Evolutionary conservation across 2,888 invertebrate genomes (phyloP).

Genomic region (Beris morrisii): DNA sequence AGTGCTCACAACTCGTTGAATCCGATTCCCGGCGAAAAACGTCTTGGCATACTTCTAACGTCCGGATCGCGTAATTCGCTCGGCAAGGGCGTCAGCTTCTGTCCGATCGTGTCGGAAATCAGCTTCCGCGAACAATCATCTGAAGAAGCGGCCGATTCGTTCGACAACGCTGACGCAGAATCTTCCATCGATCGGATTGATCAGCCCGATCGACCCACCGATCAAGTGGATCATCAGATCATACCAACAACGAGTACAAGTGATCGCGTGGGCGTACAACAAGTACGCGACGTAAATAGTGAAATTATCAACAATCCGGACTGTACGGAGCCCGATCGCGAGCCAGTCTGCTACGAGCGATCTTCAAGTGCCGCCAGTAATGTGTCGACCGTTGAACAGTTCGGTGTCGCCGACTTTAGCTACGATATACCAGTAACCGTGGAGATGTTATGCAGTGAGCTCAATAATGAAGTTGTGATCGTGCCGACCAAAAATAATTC

Average conservation of each 20-base stretch:
- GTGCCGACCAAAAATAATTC: neutral
- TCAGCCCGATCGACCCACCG: neutral
- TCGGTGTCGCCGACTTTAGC: conserved; percentile 34
- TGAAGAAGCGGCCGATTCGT: conserved; percentile 45
- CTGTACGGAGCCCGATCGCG: conserved; percentile 4
- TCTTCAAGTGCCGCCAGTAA: conserved; percentile 28
- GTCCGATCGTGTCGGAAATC: conserved; percentile 77
- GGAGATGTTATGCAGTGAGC: conserved; percentile 23
- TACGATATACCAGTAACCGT: conserved; percentile 29
- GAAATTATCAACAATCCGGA: conserved; percentile 28
- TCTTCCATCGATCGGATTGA: conserved; percentile 8
- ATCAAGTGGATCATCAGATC: neutral
- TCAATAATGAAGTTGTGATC: conserved; percentile 3
- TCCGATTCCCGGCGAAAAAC: conserved; percentile 58
- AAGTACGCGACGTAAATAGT: conserved; percentile 22
- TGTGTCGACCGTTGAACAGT: conserved; percentile 37
- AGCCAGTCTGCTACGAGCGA: conserved; percentile 4
- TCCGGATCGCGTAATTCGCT: conserved; percentile 50
- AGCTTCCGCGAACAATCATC: conserved; percentile 72
- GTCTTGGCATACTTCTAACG: conserved; percentile 51
- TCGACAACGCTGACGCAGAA: conserved; percentile 10
- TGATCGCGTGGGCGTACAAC: conserved; percentile 25
- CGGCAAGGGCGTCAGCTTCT: conserved; percentile 73
- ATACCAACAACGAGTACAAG: neutral
- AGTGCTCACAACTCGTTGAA: conserved; percentile 65